phyloP scores from a whole-genome alignment of 1,140 invertebrate species.

The Achroia grisella region DNA sequence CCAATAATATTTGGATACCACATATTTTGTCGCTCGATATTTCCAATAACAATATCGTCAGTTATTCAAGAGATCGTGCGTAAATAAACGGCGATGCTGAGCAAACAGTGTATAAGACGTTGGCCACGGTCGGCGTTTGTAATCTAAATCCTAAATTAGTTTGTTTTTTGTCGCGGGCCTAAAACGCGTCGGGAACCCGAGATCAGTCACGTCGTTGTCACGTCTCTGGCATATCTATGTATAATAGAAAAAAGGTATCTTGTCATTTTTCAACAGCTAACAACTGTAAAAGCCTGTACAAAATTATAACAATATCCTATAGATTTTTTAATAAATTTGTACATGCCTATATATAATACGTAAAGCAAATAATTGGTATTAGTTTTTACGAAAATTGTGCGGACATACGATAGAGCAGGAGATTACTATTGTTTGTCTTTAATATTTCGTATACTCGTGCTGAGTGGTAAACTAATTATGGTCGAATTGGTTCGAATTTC shows the following conservation, averaged over 20 bases:
- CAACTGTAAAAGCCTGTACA: slow-evolving; percentile 1
- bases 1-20: too few species aligned
- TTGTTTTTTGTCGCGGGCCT: slow-evolving; percentile 57
- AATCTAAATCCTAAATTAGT: slow-evolving; percentile 64
- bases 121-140: slow-evolving; percentile 33
- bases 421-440: too few species aligned
- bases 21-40: background rate
- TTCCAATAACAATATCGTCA: slow-evolving; percentile 13
- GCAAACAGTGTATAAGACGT: slow-evolving; percentile 50
- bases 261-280: background rate
- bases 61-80: slow-evolving; percentile 47
- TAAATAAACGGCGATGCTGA: slow-evolving; percentile 47
- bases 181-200: slow-evolving; percentile 17
- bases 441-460: too few species aligned
- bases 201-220: slow-evolving; percentile 18
- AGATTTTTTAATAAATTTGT: too few species aligned
- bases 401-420: too few species aligned
- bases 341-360: too few species aligned
- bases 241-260: too few species aligned
- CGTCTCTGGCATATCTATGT: slow-evolving; percentile 8
- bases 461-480: too few species aligned
- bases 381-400: too few species aligned
- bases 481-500: too few species aligned
- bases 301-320: too few species aligned
- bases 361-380: too few species aligned